These are phyloP conservation scores for Rhynchotus rufescens DNA, from an alignment of 2,797 vertebrate genomes.

Conservation along the genomic window DNA sequence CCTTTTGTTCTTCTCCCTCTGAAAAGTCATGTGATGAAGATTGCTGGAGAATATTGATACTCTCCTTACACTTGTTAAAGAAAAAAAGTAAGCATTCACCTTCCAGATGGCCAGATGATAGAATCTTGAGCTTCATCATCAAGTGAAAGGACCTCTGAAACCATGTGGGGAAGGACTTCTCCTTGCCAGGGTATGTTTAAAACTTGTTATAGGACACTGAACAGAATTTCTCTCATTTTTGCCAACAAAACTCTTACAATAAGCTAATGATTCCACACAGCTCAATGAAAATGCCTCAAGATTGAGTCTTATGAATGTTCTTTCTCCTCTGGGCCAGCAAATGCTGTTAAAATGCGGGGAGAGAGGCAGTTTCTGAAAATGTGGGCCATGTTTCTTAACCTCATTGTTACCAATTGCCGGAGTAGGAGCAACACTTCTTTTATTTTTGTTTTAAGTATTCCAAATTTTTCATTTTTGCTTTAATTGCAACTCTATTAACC, in stretches of 20 bases:
- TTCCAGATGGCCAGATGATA: constrained; percentile 26
- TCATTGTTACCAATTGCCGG: background rate
- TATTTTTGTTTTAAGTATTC: constrained; percentile 5
- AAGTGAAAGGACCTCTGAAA: constrained; percentile 5
- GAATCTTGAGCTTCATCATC: constrained; percentile 42
- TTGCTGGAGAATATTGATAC: constrained; percentile 50
- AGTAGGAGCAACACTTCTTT: background rate
- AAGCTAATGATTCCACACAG: background rate
- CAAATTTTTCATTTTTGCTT: background rate
- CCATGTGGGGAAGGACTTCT: constrained; percentile 2
- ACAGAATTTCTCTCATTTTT: background rate
- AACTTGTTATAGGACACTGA: background rate
- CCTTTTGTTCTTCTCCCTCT: constrained; percentile 68
- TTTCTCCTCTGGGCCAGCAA: background rate
- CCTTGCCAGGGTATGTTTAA: background rate
- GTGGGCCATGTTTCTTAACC: background rate
- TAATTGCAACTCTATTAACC: background rate
- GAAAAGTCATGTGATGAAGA: constrained; percentile 50
- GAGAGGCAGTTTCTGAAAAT: background rate
- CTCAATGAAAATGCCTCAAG: background rate
- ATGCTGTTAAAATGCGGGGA: background rate
- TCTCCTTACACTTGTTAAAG: background rate
- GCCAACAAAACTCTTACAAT: background rate
- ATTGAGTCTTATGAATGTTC: background rate
- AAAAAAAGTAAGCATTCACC: background rate